phyloP scores from a whole-genome alignment of 2,113 vertebrate species.

The Elephantulus edwardii region DNA sequence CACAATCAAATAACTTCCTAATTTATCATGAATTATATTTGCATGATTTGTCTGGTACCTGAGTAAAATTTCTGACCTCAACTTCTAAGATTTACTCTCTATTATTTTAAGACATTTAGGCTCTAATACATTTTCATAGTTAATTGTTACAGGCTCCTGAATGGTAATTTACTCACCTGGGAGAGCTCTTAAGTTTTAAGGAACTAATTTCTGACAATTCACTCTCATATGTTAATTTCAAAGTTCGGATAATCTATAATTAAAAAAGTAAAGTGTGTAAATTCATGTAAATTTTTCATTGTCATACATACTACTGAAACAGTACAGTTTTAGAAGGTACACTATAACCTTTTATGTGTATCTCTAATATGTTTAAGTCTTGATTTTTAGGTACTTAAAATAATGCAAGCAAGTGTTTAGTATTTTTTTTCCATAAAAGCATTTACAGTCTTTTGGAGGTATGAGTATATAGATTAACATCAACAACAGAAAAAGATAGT shows the following conservation, averaged over 20 bases:
- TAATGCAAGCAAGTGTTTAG: neutral
- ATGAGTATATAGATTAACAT: neutral
- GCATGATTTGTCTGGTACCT: slow-evolving; percentile 30
- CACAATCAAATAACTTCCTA: slow-evolving; percentile 17
- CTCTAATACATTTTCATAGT: slow-evolving; percentile 31
- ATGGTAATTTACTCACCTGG: slow-evolving; percentile 74
- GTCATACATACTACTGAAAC: slow-evolving; percentile 19
- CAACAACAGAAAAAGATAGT: neutral
- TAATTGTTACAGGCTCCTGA: slow-evolving; percentile 12
- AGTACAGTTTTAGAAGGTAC: slow-evolving; percentile 47
- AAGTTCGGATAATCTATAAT: slow-evolving; percentile 83
- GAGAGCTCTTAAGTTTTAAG: slow-evolving; percentile 75
- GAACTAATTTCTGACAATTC: slow-evolving; percentile 79
- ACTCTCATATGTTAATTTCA: slow-evolving; percentile 80
- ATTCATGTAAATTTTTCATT: slow-evolving; percentile 14
- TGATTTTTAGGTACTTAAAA: slow-evolving; percentile 6
- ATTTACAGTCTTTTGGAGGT: slow-evolving; percentile 29
- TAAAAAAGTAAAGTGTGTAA: slow-evolving; percentile 37
- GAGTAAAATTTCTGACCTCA: slow-evolving; percentile 37
- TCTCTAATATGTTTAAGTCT: neutral
- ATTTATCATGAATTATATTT: slow-evolving; percentile 39
- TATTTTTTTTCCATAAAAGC: neutral
- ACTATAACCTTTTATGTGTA: neutral
- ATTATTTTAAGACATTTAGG: slow-evolving; percentile 35
- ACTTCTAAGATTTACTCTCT: slow-evolving; percentile 51